Evolutionary conservation across 2,113 vertebrate species (phyloP), one percentile per base, ranked within the genome.

Genomic region (Calidris pugnax): DNA sequence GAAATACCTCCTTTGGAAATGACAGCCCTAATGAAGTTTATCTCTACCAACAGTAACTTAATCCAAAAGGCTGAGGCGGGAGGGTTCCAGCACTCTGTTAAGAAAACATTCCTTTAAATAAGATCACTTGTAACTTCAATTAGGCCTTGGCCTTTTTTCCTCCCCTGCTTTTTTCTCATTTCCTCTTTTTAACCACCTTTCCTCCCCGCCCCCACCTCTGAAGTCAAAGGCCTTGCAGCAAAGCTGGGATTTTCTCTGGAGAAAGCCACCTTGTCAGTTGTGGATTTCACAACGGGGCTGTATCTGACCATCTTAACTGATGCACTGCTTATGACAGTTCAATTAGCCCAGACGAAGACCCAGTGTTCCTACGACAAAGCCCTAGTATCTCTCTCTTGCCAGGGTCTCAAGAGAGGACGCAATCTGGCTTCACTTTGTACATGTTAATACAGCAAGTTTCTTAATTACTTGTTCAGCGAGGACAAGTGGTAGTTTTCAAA

Each of bases 11-110:
- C 98, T 97, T 97, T 97, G 98, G 97, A 99, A 98, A 98, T 82
- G 90, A 96, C 78, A 97, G 92, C 85, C 73, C 95, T 98, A 98
- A 98, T 97, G 97, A 98, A 98, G 97, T 97, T 98, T 98, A 99
- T 99, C 97, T 84, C 95, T 98, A 98, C 96, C 96, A 98, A 98
- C 98, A 98, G 99, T 98, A 98, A 99, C 97, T 98, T 98, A 98
- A 98, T 96, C 97, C 94, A 87, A 97, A 98, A 98, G 60, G 95
- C 98, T 91, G 85, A 98, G 98, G 98, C 85, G 72, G 97, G 97
- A 98, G 83, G 90, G 86, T 90, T 91, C 90, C 88, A 97, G 91
- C 95, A 96, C 97, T 98, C 98, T 98, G 97, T 97, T 98, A 98
- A 98, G 97, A 98, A 99, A 99, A 98, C 98, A 98, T 98, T 98